Conservation (phyloP, 2,113 vertebrate species). For the Acanthisitta chloris region DNA sequence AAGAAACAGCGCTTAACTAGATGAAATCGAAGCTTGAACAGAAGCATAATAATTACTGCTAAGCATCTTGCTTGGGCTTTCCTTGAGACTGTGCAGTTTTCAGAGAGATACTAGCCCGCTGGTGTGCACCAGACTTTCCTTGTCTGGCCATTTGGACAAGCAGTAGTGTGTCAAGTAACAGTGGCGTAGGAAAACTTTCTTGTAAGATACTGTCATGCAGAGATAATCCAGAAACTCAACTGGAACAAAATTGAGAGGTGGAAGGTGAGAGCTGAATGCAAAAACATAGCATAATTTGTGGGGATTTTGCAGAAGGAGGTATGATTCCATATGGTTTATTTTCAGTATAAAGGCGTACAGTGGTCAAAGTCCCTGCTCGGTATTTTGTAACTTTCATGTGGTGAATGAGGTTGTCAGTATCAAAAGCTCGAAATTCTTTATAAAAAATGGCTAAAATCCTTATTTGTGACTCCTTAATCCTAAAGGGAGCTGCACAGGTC, state of each 20-base stretch:
- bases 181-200: slow-evolving; percentile 22
- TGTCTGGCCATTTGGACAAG: not conserved
- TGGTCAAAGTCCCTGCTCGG: not conserved
- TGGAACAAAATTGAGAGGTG: not conserved
- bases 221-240: not conserved
- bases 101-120: not conserved
- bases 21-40: not conserved
- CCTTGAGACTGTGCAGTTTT: not conserved
- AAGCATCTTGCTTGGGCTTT: slow-evolving; percentile 13
- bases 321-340: not conserved
- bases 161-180: not conserved
- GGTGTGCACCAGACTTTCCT: not conserved
- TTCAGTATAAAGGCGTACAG: not conserved
- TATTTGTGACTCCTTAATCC: slow-evolving; percentile 69
- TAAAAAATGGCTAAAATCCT: slow-evolving; percentile 58
- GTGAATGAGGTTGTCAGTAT: slow-evolving; percentile 26
- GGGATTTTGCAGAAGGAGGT: slow-evolving; percentile 23
- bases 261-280: not conserved
- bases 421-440: slow-evolving; percentile 30
- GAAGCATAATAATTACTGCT: not conserved
- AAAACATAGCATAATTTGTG: not conserved
- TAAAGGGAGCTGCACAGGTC: slow-evolving; percentile 60
- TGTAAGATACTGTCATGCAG: not conserved
- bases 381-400: slow-evolving; percentile 14
- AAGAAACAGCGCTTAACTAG: not conserved